Evolutionary conservation across 2,797 vertebrate genomes (phyloP).

Genomic region (Pangasius djambal): DNA sequence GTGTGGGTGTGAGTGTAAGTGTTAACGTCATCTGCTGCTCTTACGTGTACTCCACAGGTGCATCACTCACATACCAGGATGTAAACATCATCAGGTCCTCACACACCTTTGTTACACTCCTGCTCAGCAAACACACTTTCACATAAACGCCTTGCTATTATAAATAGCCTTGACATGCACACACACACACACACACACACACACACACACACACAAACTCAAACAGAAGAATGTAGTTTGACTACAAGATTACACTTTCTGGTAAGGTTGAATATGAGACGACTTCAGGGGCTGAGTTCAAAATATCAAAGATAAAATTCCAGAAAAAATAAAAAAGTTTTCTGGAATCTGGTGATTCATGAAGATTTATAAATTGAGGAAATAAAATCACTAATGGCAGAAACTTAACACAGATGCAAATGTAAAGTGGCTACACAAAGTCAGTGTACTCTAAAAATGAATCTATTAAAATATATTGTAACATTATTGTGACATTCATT

Average conservation of each 20-base stretch:
- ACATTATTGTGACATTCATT: background rate
- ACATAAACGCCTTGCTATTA: conserved; percentile 9
- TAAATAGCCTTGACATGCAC: background rate
- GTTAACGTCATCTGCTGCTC: conserved; percentile 5
- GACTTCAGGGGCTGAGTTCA: background rate
- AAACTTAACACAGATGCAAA: background rate
- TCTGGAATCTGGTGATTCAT: background rate
- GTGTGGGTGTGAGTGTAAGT: background rate
- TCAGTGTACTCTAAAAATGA: background rate
- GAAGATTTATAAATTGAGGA: background rate
- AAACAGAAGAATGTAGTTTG: background rate
- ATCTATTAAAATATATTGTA: background rate
- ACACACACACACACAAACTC: background rate
- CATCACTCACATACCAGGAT: conserved; percentile 62
- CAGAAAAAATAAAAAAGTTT: background rate
- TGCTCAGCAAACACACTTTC: conserved; percentile 55
- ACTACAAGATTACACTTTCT: background rate
- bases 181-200: background rate
- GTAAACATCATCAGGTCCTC: conserved; percentile 57
- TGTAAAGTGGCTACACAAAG: background rate
- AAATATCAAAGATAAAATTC: background rate
- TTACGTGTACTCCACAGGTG: conserved; percentile 50
- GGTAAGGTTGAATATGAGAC: background rate
- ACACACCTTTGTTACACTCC: conserved; percentile 57
- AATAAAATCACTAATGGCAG: background rate